These are phyloP conservation scores for Phodopus roborovskii DNA, from an alignment of 2,113 vertebrate species.

Conservation along the genomic window DNA sequence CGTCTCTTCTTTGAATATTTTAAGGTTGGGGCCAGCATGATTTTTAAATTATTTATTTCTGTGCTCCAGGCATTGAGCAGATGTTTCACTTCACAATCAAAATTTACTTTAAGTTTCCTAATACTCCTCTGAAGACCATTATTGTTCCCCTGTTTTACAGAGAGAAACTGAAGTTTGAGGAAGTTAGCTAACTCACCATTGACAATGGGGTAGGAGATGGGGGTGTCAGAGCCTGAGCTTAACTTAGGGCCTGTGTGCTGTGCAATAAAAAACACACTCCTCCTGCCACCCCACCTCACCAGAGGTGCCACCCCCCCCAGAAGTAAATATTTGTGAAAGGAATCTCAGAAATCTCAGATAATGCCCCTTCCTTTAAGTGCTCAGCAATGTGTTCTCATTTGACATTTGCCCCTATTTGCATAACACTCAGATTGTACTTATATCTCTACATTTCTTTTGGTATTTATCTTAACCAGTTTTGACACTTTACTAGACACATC, in stretches of 20 bases:
- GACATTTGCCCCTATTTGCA: neutral
- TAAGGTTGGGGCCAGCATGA: neutral
- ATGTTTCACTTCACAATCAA: neutral
- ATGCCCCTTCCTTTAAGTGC: neutral
- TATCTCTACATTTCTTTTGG: neutral
- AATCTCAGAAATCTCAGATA: slow-evolving; percentile 23
- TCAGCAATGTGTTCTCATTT: neutral
- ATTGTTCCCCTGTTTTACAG: neutral
- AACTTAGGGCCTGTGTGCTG: neutral
- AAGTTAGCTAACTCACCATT: neutral
- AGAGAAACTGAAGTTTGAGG: neutral
- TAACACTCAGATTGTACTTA: neutral
- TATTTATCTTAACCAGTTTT: neutral
- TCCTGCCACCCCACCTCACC: neutral
- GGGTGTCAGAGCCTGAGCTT: neutral
- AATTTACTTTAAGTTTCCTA: slow-evolving; percentile 7
- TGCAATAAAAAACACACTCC: neutral
- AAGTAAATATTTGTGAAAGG: slow-evolving; percentile 25
- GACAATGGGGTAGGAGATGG: neutral
- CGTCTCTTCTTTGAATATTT: neutral
- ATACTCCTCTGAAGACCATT: neutral
- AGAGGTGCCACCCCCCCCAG: neutral
- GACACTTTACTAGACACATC: neutral
- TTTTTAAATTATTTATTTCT: neutral
- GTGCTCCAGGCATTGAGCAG: neutral